A percentile compares a stretch with the other conserved stretches of the same genome.
Evolutionary conservation across 2,888 invertebrate genomes (phyloP).

Genomic region (Asteroscopus sphinx): DNA sequence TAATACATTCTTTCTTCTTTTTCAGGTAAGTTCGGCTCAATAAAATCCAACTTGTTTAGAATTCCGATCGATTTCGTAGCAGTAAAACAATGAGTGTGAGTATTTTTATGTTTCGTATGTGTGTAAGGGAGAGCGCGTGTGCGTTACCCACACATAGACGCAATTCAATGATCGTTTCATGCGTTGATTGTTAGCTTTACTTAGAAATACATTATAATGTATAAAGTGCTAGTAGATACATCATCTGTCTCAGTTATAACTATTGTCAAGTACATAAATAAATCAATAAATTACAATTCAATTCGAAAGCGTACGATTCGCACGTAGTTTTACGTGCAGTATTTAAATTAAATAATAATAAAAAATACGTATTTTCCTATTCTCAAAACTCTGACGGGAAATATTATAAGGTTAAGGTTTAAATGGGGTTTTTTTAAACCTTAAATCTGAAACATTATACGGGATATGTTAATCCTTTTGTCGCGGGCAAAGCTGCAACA

Average conservation of each 20-base stretch:
- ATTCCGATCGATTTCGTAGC: slow-evolving; percentile 62
- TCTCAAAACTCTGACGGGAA: no score
- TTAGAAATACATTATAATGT: slow-evolving; percentile 59
- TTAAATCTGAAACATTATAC: no score
- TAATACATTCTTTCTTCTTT: slow-evolving; percentile 71
- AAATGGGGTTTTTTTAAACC: no score
- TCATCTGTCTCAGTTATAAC: slow-evolving; percentile 39
- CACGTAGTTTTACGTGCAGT: slow-evolving; percentile 17
- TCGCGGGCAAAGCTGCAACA: no score
- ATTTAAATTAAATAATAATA: no score
- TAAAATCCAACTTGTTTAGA: slow-evolving; percentile 73
- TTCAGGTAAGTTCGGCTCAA: slow-evolving; percentile 82
- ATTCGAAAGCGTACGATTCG: slow-evolving; percentile 24
- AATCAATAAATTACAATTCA: slow-evolving; percentile 32
- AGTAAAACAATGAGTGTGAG: slow-evolving; percentile 67
- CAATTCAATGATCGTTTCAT: slow-evolving; percentile 52
- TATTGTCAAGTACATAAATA: slow-evolving; percentile 36
- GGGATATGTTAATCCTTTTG: neutral
- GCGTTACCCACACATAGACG: slow-evolving; percentile 20
- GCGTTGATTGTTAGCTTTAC: slow-evolving; percentile 56
- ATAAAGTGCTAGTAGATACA: slow-evolving; percentile 34
- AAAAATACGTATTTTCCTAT: no score
- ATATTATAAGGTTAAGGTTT: no score
- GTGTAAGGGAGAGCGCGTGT: slow-evolving; percentile 9
- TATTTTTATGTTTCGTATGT: slow-evolving; percentile 53